Evolutionary conservation across 1,140 invertebrate genomes (phyloP), one percentile per base, ranked within the genome.

Genomic region (Conus betulinus): DNA sequence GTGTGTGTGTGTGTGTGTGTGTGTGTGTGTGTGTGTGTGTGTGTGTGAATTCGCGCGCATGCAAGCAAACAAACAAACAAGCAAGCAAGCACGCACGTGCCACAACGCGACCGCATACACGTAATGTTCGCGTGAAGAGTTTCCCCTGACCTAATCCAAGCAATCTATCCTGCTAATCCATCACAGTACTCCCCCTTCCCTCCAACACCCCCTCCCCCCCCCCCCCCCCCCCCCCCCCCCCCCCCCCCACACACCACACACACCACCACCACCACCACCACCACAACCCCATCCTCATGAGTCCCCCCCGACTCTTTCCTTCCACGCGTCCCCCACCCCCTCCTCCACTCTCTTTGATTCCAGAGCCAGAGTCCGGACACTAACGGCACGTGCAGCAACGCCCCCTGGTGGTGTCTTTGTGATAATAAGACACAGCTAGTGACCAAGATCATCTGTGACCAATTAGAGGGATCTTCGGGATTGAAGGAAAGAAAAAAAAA

Each of bases 1-100:
- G 67, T 74, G 67, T 74, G 67, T 74, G 67, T 74, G 67, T 74
- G 67, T 74, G 67, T 23, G 67, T 71, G 67, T 74, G 67, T 74
- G 67, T 74, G 67, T 10, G 67, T n/a, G 11, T n/a, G 7, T 74
- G 67, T 74, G 67, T 25, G 67, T 74, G 67, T 25, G 67, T 74
- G 67, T 0, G 20, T 74, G 67, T 74, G 67, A 7, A 20, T 74
- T 1, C n/a, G 67, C n/a, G 67, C 20, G 7, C 13, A 8, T 74
- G 67, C 5, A n/a, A n/a, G 13, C 7, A 20, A 17, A 25, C n/a
- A 25, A 17, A 20, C 23, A 25, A 39, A 39, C 39, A 39, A 39
- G 39, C n/a, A 25, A 17, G 7, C 23, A 25, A 39, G 3, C 39
- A 39, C 0, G 39, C n/a, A 4, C 71, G n/a, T 23, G 4, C 60